phyloP scores from a whole-genome alignment of 2,888 invertebrate genomes.

The Machimus atricapillus region DNA sequence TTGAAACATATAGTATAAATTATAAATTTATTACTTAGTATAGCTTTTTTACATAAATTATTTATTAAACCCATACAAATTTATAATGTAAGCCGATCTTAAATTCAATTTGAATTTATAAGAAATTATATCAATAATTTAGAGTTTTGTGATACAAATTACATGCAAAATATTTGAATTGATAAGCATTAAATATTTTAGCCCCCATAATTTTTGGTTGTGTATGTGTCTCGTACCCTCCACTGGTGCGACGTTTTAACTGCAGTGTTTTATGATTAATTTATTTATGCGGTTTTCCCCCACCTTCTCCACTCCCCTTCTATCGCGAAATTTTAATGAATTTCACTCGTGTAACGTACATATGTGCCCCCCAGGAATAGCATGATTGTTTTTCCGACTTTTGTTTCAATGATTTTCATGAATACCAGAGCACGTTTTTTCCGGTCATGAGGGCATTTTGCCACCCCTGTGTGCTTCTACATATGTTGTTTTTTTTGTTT shows the following conservation, averaged over 20 bases:
- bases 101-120: too few relatives aligned
- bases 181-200: background rate
- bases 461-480: background rate
- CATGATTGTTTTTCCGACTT: slow-evolving; percentile 23
- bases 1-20: too few relatives aligned
- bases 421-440: background rate
- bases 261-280: background rate
- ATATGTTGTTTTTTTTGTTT: background rate
- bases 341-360: background rate
- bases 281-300: background rate
- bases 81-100: too few relatives aligned
- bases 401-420: slow-evolving; percentile 22
- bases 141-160: too few relatives aligned
- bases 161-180: background rate
- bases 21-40: too few relatives aligned
- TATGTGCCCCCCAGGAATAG: slow-evolving; percentile 15
- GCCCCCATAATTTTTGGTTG: background rate
- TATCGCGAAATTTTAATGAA: background rate
- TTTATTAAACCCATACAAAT: too few relatives aligned
- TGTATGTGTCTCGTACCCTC: background rate
- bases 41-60: too few relatives aligned
- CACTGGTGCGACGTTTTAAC: background rate
- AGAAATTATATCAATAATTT: too few relatives aligned
- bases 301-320: background rate
- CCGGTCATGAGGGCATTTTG: background rate